phyloP scores from a whole-genome alignment of 2,113 vertebrate species.

The Crotalus helleri region DNA sequence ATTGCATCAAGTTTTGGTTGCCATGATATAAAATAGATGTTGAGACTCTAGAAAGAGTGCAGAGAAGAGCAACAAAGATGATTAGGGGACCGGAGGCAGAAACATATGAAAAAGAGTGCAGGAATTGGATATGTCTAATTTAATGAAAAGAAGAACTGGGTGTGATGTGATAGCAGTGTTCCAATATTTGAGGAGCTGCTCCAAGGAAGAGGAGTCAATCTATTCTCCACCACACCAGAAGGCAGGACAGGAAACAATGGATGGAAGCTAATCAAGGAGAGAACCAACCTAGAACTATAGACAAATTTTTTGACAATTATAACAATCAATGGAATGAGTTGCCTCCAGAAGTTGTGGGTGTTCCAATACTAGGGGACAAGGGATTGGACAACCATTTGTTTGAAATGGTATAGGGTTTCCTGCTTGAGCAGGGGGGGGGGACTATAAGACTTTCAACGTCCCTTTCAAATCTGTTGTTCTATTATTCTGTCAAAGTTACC shows the following conservation, averaged over 20 bases:
- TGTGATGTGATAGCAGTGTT: neutral
- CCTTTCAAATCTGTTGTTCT: neutral
- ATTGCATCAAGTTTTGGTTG: neutral
- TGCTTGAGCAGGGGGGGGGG: neutral
- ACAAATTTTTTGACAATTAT: neutral
- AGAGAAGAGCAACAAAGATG: neutral
- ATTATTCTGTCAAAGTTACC: neutral
- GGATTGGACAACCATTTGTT: neutral
- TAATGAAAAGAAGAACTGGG: neutral
- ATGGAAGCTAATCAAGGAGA: neutral
- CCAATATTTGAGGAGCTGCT: neutral
- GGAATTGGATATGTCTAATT: neutral
- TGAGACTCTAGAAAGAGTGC: neutral
- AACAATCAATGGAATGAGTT: neutral
- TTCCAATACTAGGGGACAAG: neutral
- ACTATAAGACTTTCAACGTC: neutral
- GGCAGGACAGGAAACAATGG: neutral
- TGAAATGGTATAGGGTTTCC: neutral
- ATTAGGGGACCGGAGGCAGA: neutral
- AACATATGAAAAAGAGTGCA: neutral
- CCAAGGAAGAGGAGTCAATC: neutral
- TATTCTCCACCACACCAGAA: neutral
- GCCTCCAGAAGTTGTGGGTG: neutral
- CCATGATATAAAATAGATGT: neutral
- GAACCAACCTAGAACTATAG: neutral